Evolutionary conservation across 2,113 vertebrate species (phyloP).

Genomic region (Ondatra zibethicus): DNA sequence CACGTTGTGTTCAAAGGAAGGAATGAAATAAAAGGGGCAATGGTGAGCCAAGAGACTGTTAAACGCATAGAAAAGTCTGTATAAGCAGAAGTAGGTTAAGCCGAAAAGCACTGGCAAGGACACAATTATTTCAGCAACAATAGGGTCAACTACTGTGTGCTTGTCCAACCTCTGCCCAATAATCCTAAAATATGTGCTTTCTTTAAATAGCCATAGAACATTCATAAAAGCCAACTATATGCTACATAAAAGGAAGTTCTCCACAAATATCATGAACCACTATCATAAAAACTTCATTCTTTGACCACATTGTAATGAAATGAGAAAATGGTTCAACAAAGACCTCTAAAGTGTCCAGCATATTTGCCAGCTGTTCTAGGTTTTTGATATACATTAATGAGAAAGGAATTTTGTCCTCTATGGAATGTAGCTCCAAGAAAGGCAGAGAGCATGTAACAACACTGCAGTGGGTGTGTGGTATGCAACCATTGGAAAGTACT

Average conservation of each 20-base stretch:
- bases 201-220: neutral
- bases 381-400: neutral
- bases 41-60: neutral
- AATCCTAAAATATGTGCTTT: neutral
- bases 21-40: neutral
- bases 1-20: conserved; percentile 8
- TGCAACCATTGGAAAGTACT: neutral
- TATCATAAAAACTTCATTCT: conserved; percentile 29
- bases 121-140: neutral
- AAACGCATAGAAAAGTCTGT: neutral
- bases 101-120: conserved; percentile 7
- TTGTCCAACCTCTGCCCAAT: neutral
- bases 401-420: neutral
- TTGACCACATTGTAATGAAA: conserved; percentile 36
- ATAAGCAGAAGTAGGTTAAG: neutral
- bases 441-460: neutral
- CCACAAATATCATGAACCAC: conserved; percentile 38
- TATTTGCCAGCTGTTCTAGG: neutral
- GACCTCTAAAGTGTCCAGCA: neutral
- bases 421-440: neutral
- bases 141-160: neutral
- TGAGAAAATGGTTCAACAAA: conserved; percentile 29
- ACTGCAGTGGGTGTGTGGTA: neutral
- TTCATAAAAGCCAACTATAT: neutral
- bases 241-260: conserved; percentile 8